Evolutionary conservation across 64 coral and sea anemone genomes (phyloP), one percentile per base, ranked within the genome.

Genomic region (Acropora yongei): DNA sequence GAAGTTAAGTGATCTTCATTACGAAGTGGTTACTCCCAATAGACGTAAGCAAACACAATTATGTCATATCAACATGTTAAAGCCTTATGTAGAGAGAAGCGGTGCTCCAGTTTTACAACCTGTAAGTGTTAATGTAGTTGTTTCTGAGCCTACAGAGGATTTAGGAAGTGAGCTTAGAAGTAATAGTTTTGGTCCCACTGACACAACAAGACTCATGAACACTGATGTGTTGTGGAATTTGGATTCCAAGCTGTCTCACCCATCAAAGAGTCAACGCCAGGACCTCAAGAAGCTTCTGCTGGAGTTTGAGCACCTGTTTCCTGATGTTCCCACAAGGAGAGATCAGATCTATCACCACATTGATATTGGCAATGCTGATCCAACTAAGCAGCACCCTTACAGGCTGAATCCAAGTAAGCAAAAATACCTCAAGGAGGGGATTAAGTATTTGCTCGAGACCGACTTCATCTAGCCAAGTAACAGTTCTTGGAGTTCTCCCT

Each of bases 1-100:
- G 69, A 89, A 89, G 76, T 53, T 68, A 75, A 88, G 55, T 88
- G 57, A 93, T 57, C 47, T 88, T 73, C 82, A 93, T 47, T 89
- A 93, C 49, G 79, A 88, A 45, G 41, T 93, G 76, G 51, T 76
- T 30, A 93, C 91, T 44, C 83, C 91, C 42, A 82, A 87, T 77
- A 86, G 91, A 19, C 74, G 82, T 78, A 68, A 92, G 71, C 61
- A 71, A 44, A 90, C 57, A 78, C 91, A 92, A 30, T 61, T 92
- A 14, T 86, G 80, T 18, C 90, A 77, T 18, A 12, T 65, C 14
- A 85, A 86, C 65, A 87, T 86, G 91, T 12, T 86, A 18, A 87
- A 78, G 10, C 81, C 71, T 2, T 87, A 92, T 87, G 44, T 78
- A 61, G 91, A 92, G 10, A 44, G 82, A 17, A 39, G 68, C 39